Base-by-base conservation (phyloP, 2,888 invertebrate genomes). In the Trichopria drosophilae region DNA sequence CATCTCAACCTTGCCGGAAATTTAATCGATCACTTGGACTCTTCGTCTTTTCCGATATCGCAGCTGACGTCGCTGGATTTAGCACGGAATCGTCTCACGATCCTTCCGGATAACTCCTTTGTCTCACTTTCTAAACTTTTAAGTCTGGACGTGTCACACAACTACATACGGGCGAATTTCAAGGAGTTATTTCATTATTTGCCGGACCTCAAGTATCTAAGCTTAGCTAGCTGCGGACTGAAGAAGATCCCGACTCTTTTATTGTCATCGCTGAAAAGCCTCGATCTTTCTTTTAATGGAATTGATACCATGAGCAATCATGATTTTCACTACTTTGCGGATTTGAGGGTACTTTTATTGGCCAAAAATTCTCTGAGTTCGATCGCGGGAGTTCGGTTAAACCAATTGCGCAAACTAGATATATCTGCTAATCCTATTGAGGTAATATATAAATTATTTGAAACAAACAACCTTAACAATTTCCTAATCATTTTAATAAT, bases 121-220 rank as follows among this genome's bases (percentile, higher is more conserved):
- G 87, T 87, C 18, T 88, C 89, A 67, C 80, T 93, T 45, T 85
- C 86, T 34, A 85, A 86, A 60, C 78, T 92, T 55, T 84, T 92
- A 61, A 84, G 84, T 64, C 79, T 93, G 65, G 90, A 93, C 76
- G 79, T 93, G 40, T 87, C 90, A 61, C 84, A 82, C 60, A 93
- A 93, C 77, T 83, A 84, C 24, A 78, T 93, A 55, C 85, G 90
- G 63, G 89, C 92, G 55, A 74, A 74, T 32, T 75, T 90, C 71
- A 90, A 90, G 69, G 91, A 93, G 76, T 81, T 93, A 41, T 90
- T 93, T 71, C 87, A 92, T 71, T 90, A 91, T 76, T 83, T 91
- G 41, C 90, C 89, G 45, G 86, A 87, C 68, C 80, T 93, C 58
- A 84, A 88, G 71, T 82, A 85, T 69, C 80, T 93, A 61, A 87